A percentile compares a stretch with the other conserved stretches of the same genome.
Conservation (phyloP, 2,888 invertebrate genomes). For the Dioctria rufipes region DNA sequence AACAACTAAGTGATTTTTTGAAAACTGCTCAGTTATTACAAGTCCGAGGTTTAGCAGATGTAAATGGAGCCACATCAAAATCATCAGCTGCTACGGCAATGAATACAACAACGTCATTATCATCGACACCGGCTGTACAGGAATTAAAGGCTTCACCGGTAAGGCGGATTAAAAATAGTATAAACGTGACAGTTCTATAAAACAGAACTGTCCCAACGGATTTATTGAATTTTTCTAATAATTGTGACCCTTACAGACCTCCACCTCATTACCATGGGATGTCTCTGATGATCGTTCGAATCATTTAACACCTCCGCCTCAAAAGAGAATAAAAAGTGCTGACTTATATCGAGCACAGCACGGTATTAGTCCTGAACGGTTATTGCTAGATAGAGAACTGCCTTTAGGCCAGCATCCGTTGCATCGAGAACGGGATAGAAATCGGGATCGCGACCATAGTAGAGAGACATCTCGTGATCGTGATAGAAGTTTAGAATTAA, state of each 20-base stretch:
- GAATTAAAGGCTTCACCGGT: conserved; percentile 72
- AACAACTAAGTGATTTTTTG: conserved; percentile 87
- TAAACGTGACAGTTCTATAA: conserved; percentile 59
- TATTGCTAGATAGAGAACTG: conserved; percentile 70
- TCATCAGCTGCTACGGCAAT: conserved; percentile 58
- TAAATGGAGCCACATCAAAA: conserved; percentile 70
- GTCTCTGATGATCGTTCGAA: conserved; percentile 75
- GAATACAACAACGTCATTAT: conserved; percentile 59
- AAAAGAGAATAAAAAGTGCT: conserved; percentile 80
- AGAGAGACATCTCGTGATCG: conserved; percentile 69
- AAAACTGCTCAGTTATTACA: conserved; percentile 90
- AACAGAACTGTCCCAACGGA: conserved; percentile 48
- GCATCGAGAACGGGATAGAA: conserved; percentile 67
- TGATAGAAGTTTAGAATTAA: conserved; percentile 78
- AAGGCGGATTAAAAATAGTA: conserved; percentile 67
- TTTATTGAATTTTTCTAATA: conserved; percentile 59
- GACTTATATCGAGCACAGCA: conserved; percentile 79
- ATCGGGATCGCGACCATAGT: conserved; percentile 61
- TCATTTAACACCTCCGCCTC: conserved; percentile 75
- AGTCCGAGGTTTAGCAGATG: conserved; percentile 89
- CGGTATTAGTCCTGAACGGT: conserved; percentile 70
- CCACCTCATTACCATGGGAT: conserved; percentile 78
- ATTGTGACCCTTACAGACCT: conserved; percentile 70
- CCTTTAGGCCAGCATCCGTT: conserved; percentile 68
- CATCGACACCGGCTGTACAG: conserved; percentile 67